Conservation (phyloP, 2,113 vertebrate species). For the Tetraodon nigroviridis region DNA sequence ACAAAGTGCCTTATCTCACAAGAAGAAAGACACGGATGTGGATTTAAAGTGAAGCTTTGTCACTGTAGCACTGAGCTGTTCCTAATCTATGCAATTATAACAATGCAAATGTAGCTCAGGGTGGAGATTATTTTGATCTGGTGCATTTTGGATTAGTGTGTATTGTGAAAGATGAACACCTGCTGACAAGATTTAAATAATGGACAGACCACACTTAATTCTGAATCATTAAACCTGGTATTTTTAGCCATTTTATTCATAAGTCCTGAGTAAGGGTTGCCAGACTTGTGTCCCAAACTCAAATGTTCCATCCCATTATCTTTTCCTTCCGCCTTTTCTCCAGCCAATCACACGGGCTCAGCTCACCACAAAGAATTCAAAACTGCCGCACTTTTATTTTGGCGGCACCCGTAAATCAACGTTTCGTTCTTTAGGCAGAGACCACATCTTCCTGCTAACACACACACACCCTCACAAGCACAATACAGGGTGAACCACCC, state of each 20-base stretch:
- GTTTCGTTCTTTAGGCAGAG: slow-evolving; percentile 21
- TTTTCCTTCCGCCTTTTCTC: neutral
- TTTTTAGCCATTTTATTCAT: neutral
- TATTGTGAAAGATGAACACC: no score
- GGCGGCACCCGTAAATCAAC: slow-evolving; percentile 31
- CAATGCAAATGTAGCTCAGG: no score
- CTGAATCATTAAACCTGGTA: no score
- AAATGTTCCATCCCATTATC: neutral
- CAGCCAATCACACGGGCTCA: neutral
- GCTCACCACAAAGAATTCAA: slow-evolving; percentile 48
- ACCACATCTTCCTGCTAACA: slow-evolving; percentile 54
- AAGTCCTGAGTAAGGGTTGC: neutral
- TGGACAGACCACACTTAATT: no score
- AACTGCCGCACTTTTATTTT: slow-evolving; percentile 59
- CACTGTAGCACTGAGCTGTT: no score
- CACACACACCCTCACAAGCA: neutral
- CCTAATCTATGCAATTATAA: no score
- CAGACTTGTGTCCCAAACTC: neutral
- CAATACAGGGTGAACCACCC: slow-evolving; percentile 7
- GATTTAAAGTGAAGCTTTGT: no score
- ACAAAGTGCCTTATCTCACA: no score
- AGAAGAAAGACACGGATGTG: no score
- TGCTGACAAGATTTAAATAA: no score
- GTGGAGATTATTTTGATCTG: no score
- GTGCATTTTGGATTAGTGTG: no score